These are phyloP conservation scores for Corvus moneduloides DNA, from an alignment of 2,113 vertebrate species.

Conservation along the genomic window DNA sequence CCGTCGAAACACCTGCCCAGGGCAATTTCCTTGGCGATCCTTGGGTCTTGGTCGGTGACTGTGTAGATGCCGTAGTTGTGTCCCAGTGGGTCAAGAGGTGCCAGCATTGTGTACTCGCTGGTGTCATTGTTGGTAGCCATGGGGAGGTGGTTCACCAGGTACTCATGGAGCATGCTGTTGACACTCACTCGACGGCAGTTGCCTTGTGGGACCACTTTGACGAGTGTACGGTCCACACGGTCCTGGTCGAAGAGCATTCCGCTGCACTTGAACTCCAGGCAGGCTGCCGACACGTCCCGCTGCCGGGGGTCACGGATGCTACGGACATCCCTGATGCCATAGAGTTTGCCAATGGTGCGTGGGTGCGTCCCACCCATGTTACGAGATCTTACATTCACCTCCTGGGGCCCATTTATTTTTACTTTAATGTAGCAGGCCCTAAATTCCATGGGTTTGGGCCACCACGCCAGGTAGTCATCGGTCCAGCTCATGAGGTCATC, in stretches of 20 bases:
- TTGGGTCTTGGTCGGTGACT: conserved; percentile 94
- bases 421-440: conserved; percentile 96
- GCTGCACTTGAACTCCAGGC: conserved; percentile 96
- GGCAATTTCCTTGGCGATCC: conserved; percentile 92
- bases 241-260: conserved; percentile 97
- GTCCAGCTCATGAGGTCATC: conserved; percentile 98
- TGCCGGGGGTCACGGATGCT: conserved; percentile 85
- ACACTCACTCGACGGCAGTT: conserved; percentile 87
- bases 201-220: conserved; percentile 92
- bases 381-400: conserved; percentile 91
- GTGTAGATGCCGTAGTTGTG: conserved; percentile 99
- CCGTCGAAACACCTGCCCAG: conserved; percentile 96
- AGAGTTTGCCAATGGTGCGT: conserved; percentile 88
- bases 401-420: conserved; percentile 84
- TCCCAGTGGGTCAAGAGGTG: conserved; percentile 91
- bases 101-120: conserved; percentile 95
- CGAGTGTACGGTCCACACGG: conserved; percentile 89
- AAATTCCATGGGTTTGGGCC: conserved; percentile 97
- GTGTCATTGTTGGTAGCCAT: conserved; percentile 94
- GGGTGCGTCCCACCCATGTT: conserved; percentile 97
- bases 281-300: conserved; percentile 82
- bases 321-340: conserved; percentile 90
- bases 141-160: conserved; percentile 94
- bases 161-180: conserved; percentile 92
- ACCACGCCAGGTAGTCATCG: conserved; percentile 94